Evolutionary conservation across 2,797 vertebrate species (phyloP).

Genomic region (Phoxinus dragarum): DNA sequence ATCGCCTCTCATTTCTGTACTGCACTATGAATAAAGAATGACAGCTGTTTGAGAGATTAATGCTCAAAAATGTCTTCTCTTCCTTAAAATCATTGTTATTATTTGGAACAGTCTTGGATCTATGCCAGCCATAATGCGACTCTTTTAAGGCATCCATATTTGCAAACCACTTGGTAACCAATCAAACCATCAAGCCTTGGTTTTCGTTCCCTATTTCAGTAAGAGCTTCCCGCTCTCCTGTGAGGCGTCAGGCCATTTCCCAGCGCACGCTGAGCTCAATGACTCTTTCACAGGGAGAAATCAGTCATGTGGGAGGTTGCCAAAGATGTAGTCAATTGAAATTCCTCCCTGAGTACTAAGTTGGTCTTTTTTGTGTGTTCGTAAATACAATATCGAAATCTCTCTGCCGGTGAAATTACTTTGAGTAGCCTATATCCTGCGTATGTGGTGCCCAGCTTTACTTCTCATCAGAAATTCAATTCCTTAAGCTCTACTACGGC

Average conservation of each 20-base stretch:
- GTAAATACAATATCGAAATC: constrained; percentile 41
- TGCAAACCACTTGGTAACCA: constrained; percentile 31
- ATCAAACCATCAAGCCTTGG: constrained; percentile 23
- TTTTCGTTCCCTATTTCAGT: constrained; percentile 21
- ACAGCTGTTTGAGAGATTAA: neutral
- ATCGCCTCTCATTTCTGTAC: neutral
- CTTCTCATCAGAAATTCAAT: constrained; percentile 44
- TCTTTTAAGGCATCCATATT: constrained; percentile 15
- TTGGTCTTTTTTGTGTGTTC: constrained; percentile 27
- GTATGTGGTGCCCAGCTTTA: constrained; percentile 33
- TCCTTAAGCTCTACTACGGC: constrained; percentile 20
- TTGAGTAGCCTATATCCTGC: neutral
- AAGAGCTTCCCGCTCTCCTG: constrained; percentile 11
- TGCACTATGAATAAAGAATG: neutral
- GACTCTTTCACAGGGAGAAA: constrained; percentile 27
- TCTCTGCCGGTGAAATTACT: constrained; percentile 38
- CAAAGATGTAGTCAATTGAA: constrained; percentile 48
- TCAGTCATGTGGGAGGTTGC: neutral
- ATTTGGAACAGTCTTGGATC: neutral
- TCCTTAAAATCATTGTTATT: constrained; percentile 7
- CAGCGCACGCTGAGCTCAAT: neutral
- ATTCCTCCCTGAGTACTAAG: constrained; percentile 31
- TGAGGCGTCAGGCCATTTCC: constrained; percentile 1
- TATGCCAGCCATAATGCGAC: neutral
- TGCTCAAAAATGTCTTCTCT: neutral